Base-by-base conservation (phyloP, 2,113 vertebrate genomes). In the Pluvianellus socialis region DNA sequence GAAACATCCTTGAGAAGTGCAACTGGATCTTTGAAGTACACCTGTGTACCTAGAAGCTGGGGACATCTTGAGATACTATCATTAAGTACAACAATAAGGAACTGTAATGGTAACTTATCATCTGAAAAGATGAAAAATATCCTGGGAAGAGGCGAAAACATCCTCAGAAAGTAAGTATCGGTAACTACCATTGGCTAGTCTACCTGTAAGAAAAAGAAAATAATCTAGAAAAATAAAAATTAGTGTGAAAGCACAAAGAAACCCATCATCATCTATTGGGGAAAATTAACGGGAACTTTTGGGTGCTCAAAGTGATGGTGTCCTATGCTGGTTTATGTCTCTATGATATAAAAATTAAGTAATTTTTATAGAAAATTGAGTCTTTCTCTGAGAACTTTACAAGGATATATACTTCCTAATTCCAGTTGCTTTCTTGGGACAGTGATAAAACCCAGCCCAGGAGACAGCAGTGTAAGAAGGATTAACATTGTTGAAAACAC, bases 251-350 rank as follows among this genome's bases (percentile, higher is more conserved):
- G 27, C 44, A 1, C 1, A 68, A 7, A 19, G 68, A 71, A 59
- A 49, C 9, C 0, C 2, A 27, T 6, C 14, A 45, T 30, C 3
- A 38, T 11, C 4, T 61, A 8, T 18, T n/a, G 1, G 4, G 33
- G 42, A 77, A 76, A 75, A 33, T 42, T 58, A 66, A 8, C 5
- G 58, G 6, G 26, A 61, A 4, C 4, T 56, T 23, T 12, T 81
- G n/a, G 7, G 33, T 81, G 14, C 26, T 73, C 17, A 14, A 42
- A 47, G 17, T 79, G 26, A 7, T 33, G 6, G 7, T 70, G 17
- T 74, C 4, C 7, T 90, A 9, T 6, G 3, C 9, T 3, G 3
- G 24, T 5, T 24, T 88, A 28, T 6, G 2, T 63, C 8, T 84
- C 8, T 32, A 7, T 19, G 17, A 45, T 35, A 52, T 7, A 58